These are phyloP conservation scores for Phoxinus dragarum DNA, from an alignment of 2,797 vertebrate genomes.

Conservation along the genomic window DNA sequence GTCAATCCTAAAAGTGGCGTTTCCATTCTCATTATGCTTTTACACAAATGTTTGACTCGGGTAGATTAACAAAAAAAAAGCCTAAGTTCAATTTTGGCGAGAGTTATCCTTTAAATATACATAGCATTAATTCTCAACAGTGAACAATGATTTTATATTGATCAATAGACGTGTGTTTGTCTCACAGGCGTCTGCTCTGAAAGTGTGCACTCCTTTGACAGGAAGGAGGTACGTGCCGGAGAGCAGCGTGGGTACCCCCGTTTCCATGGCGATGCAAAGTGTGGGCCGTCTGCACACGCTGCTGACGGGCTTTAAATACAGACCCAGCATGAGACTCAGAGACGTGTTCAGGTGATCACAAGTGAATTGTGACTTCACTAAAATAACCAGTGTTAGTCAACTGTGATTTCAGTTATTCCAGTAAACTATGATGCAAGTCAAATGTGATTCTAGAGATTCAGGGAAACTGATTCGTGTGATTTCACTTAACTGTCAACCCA, in stretches of 20 bases:
- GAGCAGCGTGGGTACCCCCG: slow-evolving; percentile 77
- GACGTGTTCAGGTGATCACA: slow-evolving; percentile 81
- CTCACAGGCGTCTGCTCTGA: slow-evolving; percentile 80
- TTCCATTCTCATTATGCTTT: too few relatives aligned
- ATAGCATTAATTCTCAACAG: not conserved
- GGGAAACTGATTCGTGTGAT: not conserved
- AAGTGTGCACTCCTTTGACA: slow-evolving; percentile 83
- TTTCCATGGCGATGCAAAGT: slow-evolving; percentile 85
- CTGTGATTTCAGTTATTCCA: not conserved
- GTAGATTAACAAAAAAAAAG: too few relatives aligned
- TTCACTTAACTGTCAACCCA: not conserved
- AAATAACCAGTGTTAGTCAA: not conserved
- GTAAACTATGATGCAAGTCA: not conserved
- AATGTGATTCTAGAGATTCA: not conserved
- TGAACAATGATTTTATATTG: not conserved
- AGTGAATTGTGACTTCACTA: not conserved
- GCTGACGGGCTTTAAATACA: slow-evolving; percentile 85
- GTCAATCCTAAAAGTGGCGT: too few relatives aligned
- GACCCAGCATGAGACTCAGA: slow-evolving; percentile 83
- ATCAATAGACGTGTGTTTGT: not conserved
- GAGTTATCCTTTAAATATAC: not conserved
- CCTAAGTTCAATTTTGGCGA: too few relatives aligned
- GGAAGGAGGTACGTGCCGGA: slow-evolving; percentile 84
- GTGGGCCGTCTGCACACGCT: slow-evolving; percentile 84
- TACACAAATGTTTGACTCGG: too few relatives aligned